Conservation (phyloP, 2,888 invertebrate species). For the Ptycholaimellus sp. region DNA sequence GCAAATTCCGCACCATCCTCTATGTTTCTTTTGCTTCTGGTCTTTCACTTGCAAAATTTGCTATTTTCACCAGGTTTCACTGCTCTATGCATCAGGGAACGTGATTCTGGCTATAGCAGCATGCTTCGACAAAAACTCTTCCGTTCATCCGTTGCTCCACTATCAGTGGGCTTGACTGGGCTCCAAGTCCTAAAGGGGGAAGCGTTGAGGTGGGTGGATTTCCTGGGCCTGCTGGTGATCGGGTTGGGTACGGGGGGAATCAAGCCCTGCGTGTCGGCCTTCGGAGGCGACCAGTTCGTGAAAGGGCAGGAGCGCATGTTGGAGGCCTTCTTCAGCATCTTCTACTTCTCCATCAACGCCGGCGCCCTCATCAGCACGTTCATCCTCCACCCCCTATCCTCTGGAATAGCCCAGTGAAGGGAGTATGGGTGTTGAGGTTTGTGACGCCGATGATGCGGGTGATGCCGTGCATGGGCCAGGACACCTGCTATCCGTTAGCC, state of each 20-base stretch:
- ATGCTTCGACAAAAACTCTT: conserved; percentile 20
- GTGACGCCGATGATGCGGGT: conserved; percentile 29
- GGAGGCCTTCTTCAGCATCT: conserved; percentile 69
- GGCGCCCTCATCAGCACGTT: conserved; percentile 69
- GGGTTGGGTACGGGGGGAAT: conserved; percentile 29
- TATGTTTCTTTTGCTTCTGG: no score
- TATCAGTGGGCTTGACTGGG: no score
- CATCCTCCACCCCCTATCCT: no score
- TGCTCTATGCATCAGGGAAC: conserved; percentile 63
- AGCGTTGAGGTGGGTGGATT: conserved; percentile 11
- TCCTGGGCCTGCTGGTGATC: conserved; percentile 24
- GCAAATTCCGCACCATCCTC: no score
- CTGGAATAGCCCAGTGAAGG: no score
- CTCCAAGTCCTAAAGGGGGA: no score
- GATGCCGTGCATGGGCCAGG: conserved; percentile 21
- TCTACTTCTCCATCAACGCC: conserved; percentile 71
- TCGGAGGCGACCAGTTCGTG: conserved; percentile 29
- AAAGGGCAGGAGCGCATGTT: conserved; percentile 36
- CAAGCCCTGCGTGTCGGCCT: conserved; percentile 28
- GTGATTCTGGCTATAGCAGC: conserved; percentile 43
- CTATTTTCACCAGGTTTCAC: conserved; percentile 66
- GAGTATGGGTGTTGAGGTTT: no score
- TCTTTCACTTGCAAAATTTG: no score
- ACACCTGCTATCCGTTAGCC: conserved; percentile 52
- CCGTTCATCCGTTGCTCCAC: conserved; percentile 19